Percentiles rank a stretch among this genome's conserved stretches.
phyloP scores from a whole-genome alignment of 2,113 vertebrate genomes.

The Bucco capensis region DNA sequence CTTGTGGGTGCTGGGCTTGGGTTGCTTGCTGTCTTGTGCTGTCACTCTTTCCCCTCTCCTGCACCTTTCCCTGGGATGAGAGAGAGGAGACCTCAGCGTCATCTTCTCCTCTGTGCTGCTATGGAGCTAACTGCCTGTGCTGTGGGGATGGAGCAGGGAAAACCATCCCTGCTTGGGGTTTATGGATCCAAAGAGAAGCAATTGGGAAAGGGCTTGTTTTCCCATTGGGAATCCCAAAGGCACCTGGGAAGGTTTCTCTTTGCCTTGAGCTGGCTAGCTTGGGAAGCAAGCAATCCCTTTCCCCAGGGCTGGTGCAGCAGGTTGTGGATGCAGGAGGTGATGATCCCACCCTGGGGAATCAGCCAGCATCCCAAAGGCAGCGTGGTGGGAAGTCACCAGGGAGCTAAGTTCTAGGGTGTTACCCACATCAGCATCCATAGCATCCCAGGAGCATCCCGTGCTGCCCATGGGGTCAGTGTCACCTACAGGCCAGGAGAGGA shows the following conservation, averaged over 20 bases:
- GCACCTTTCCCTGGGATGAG: no score
- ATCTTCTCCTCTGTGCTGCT: accelerated
- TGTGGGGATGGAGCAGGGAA: accelerated
- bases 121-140: accelerated
- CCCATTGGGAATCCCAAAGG: slow-evolving; percentile 2
- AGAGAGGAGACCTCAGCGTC: accelerated
- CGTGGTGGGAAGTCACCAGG: neutral
- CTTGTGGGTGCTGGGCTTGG: neutral
- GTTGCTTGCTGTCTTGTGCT: neutral
- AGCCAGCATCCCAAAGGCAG: neutral
- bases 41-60: neutral
- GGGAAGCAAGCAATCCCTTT: neutral
- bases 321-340: neutral
- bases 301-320: neutral
- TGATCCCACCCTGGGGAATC: neutral
- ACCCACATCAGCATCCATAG: accelerated
- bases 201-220: slow-evolving; percentile 33
- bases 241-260: neutral
- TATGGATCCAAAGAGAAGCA: accelerated
- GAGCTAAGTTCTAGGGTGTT: accelerated
- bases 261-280: neutral
- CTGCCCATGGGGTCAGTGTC: accelerated
- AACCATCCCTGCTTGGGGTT: neutral
- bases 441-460: neutral
- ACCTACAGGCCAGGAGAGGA: accelerated